Evolutionary conservation across 2,888 invertebrate genomes (phyloP), one percentile per base, ranked within the genome.

Genomic region (Pocota personata): DNA sequence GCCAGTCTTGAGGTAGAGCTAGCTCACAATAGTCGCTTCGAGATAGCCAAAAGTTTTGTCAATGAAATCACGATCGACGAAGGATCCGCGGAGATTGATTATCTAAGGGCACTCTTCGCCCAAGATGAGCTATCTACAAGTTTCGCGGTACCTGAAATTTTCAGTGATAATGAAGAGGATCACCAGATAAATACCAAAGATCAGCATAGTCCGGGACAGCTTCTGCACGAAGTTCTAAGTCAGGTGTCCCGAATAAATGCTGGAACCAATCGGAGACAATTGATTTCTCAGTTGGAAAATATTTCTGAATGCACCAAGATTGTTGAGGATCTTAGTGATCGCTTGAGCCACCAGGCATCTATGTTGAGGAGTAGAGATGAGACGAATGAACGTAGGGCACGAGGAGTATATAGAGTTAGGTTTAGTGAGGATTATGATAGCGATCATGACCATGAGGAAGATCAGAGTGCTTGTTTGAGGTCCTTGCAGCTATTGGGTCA

Each of bases 21-120:
- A 12, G 77, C 87, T 0, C 91, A 89, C 32, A 92, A 92, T 82
- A 91, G 89, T 76, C 90, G 91, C 24, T 92, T 89, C 88, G 90
- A 92, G 88, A 82, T 91, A 69, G 90, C 88, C 35, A 90, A 91
- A 58, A 89, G 86, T 48, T 91, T 90, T 73, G 88, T 90, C 1
- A 88, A 88, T 0, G 90, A 92, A 80, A 88, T 91, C 1, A 89
- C 88, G 2, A 91, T 91, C 43, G 88, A 55, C 8, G 55, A 62
- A 67, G 80, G 82, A 8, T 16, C 37, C 19, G 32, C 62, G 21
- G 67, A 82, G 7, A 48, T 64, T 7, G 86, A 86, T 16, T 86
- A 82, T 48, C 19, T 86, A 5, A 1, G 86, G n/a, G 12, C 27
- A 0, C 27, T 86, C 0, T 86, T 76, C 50, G 76, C 77, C 14